Evolutionary conservation across 2,113 vertebrate species (phyloP).

Genomic region (Crotalus helleri): DNA sequence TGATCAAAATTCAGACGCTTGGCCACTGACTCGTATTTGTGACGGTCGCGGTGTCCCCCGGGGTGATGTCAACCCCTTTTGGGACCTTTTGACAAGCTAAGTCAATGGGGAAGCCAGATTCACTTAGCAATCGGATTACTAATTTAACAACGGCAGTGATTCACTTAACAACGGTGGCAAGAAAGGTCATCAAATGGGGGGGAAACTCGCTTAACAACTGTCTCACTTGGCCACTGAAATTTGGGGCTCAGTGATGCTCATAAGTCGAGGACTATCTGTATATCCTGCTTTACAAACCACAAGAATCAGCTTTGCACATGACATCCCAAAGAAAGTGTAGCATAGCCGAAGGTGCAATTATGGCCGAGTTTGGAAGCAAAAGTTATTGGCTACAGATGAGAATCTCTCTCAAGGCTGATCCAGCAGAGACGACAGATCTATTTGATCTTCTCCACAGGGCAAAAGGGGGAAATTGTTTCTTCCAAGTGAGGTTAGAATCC

Average conservation of each 20-base stretch:
- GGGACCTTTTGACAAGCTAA: not conserved
- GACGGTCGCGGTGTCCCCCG: accelerated
- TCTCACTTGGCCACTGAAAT: not conserved
- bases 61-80: not conserved
- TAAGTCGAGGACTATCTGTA: not conserved
- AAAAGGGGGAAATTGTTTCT: not conserved
- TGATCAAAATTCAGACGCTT: not conserved
- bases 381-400: not conserved
- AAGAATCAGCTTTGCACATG: too few species aligned
- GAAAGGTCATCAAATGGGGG: not conserved
- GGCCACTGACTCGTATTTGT: not conserved
- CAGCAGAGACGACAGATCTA: too few species aligned
- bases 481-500: too few species aligned
- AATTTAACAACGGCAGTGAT: accelerated
- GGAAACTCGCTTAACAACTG: not conserved
- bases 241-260: not conserved
- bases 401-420: not conserved
- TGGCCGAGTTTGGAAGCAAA: not conserved
- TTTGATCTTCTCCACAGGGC: not conserved
- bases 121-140: not conserved
- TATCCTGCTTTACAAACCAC: too few species aligned
- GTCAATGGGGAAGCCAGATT: not conserved
- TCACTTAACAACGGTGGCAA: not conserved
- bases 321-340: too few species aligned
- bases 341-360: too few species aligned